Evolutionary conservation across 2,797 vertebrate species (phyloP), one percentile per base, ranked within the genome.

Genomic region (Takifugu ocellatus): DNA sequence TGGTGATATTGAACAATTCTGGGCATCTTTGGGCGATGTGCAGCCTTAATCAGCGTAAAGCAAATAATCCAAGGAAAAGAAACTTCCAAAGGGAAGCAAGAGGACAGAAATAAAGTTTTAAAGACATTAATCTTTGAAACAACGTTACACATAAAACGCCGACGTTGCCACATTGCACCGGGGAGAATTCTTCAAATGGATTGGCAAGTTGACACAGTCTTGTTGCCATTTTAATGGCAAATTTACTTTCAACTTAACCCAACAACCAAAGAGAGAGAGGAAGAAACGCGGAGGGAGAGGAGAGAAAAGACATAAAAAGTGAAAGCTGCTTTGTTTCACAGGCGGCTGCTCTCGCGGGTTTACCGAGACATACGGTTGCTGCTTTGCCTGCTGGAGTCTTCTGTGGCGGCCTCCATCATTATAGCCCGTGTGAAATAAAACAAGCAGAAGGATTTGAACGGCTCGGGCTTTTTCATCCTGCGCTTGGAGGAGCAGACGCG

Each of bases 381-480:
- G 73, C 68, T 75, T 62, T 57, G 56, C 70, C 61, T 64, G 56
- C 63, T 62, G 66, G 59, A 83, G 81, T 84, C 66, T 75, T 83
- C 53, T 81, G 72, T 72, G 77, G 81, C 81, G 81, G 81, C 74
- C 74, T 86, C 76, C 77, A 86, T 91, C 84, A 89, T 89, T 87
- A 89, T 75, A 81, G 81, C 56, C 85, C 82, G 84, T 75, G 83
- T 89, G 75, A 83, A 83, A 78, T 86, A 80, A 84, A 88, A 83
- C 74, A 87, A 78, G 71, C 60, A 82, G 81, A 62, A 56, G 81
- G 53, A 80, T 87, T 84, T 85, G 67, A 79, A 62, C 74, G 61
- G 66, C 65, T 70, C 68, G 1, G 21, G n/a, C 3, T 27, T 24
- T 27, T 14, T 48, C 75, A 56, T 85, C 25, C 74, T 59, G 72